Evolutionary conservation across 2,888 invertebrate genomes (phyloP).

Genomic region (Lasioglossum figueresi): DNA sequence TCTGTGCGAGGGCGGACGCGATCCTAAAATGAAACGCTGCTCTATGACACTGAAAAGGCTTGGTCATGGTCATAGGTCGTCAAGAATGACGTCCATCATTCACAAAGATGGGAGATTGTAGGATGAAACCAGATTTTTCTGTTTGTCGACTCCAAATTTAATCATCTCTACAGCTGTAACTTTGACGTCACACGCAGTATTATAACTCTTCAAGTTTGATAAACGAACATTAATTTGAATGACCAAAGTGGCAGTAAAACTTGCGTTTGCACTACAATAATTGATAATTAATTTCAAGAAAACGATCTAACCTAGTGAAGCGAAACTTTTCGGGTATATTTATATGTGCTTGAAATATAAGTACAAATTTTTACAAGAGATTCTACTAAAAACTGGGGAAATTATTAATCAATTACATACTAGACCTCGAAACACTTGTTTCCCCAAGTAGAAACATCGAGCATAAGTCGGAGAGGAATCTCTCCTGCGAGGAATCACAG

Average conservation of each 20-base stretch:
- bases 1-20: neutral
- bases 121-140: neutral
- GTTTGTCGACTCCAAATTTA: too few species aligned
- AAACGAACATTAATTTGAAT: neutral
- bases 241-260: neutral
- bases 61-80: neutral
- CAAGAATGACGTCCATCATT: neutral
- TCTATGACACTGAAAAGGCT: neutral
- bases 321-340: neutral
- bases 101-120: neutral
- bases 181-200: neutral
- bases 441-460: neutral
- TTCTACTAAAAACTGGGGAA: neutral
- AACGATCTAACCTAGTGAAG: too few species aligned
- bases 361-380: neutral
- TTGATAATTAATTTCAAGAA: too few species aligned
- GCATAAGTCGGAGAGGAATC: neutral
- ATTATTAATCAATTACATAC: neutral
- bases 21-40: neutral
- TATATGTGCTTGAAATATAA: neutral
- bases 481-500: neutral
- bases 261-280: too few species aligned
- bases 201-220: neutral
- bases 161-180: too few species aligned
- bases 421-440: neutral